phyloP scores from a whole-genome alignment of 37 sponge, comb jelly and placozoan species.

The Halichondria panicea region DNA sequence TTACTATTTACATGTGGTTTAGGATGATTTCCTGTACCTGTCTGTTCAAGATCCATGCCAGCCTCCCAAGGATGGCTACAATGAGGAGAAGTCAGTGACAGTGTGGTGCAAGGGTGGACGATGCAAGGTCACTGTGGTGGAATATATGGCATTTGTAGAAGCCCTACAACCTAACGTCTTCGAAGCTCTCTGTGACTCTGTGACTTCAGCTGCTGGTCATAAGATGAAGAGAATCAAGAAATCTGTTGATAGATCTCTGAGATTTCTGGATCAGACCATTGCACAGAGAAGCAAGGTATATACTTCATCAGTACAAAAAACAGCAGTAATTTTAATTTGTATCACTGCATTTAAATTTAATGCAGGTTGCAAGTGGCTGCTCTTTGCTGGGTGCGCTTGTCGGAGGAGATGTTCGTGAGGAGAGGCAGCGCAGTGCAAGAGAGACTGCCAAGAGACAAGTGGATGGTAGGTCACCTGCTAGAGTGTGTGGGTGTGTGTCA shows the following conservation, averaged over 20 bases:
- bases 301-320: too few species aligned
- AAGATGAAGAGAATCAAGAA: slow-evolving; percentile 58
- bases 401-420: slow-evolving; percentile 62
- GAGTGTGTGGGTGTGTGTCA: neutral
- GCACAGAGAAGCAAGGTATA: slow-evolving; percentile 25
- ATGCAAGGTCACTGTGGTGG: slow-evolving; percentile 59
- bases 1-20: neutral
- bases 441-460: slow-evolving; percentile 68
- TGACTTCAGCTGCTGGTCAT: slow-evolving; percentile 16
- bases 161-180: slow-evolving; percentile 57
- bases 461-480: slow-evolving; percentile 53
- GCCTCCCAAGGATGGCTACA: slow-evolving; percentile 55
- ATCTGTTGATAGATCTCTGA: slow-evolving; percentile 80
- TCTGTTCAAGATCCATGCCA: slow-evolving; percentile 70
- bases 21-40: slow-evolving; percentile 59
- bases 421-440: slow-evolving; percentile 67
- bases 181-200: slow-evolving; percentile 79
- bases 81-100: slow-evolving; percentile 62
- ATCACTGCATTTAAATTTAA: neutral
- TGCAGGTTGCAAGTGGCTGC: slow-evolving; percentile 27
- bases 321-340: neutral
- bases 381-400: slow-evolving; percentile 70
- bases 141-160: slow-evolving; percentile 55
- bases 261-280: slow-evolving; percentile 68
- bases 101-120: slow-evolving; percentile 82